Conservation (phyloP, 2,113 vertebrate species). For the Osmerus eperlanus region DNA sequence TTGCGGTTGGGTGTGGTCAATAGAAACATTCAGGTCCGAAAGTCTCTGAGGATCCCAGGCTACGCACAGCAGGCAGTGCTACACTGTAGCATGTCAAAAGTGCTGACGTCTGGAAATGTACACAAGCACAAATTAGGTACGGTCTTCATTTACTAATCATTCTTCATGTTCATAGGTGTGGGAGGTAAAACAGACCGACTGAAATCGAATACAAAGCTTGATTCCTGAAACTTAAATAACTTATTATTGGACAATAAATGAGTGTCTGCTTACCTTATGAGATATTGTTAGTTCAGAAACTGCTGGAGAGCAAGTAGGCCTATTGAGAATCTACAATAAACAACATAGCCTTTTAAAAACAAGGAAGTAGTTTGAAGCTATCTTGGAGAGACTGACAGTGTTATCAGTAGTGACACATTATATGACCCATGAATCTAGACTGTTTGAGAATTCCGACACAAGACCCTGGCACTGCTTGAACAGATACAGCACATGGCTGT, state of each 20-base stretch:
- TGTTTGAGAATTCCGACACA: conserved; percentile 6
- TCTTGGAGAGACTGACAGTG: not conserved
- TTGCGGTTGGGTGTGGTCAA: not conserved
- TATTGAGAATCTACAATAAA: too few species aligned
- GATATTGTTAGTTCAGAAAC: too few species aligned
- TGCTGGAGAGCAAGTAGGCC: too few species aligned
- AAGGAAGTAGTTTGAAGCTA: not conserved
- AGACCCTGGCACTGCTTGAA: conserved; percentile 13
- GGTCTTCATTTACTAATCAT: conserved; percentile 15
- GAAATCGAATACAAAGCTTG: not conserved
- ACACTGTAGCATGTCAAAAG: not conserved
- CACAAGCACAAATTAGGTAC: conserved; percentile 20
- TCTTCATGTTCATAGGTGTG: conserved; percentile 1
- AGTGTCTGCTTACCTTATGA: too few species aligned
- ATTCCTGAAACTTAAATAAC: not conserved
- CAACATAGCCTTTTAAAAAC: too few species aligned
- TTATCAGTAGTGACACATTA: conserved; percentile 23
- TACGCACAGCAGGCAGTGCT: not conserved
- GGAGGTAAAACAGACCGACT: not conserved
- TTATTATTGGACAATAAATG: not conserved
- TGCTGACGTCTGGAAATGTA: conserved; percentile 19
- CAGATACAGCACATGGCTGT: conserved; percentile 7
- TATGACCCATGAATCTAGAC: conserved; percentile 22
- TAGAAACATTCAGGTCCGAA: not conserved
- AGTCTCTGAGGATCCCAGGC: not conserved